phyloP scores from a whole-genome alignment of 2,888 invertebrate species.

The Nephrotoma appendiculata region DNA sequence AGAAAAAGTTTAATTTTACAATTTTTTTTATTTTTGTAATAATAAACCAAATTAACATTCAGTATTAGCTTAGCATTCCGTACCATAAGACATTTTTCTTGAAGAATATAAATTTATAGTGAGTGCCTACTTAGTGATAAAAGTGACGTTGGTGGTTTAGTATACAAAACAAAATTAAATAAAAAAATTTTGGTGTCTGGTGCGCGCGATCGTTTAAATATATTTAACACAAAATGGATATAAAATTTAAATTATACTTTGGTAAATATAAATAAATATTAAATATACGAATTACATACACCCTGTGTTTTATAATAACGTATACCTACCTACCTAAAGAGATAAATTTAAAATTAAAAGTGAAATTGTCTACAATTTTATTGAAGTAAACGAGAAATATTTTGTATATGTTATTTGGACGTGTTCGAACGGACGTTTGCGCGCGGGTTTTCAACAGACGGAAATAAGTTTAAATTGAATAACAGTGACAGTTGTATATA shows the following conservation, averaged over 20 bases:
- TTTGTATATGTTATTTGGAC: no score
- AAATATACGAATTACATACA: background rate
- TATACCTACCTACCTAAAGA: background rate
- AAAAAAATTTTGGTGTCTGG: background rate
- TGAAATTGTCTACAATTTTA: background rate
- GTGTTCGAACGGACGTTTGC: no score
- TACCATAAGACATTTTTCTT: background rate
- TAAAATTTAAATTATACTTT: background rate
- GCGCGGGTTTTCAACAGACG: no score
- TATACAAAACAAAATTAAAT: background rate
- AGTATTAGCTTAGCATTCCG: background rate
- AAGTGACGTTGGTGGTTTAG: background rate
- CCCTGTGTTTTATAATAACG: background rate
- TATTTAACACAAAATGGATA: background rate
- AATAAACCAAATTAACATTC: background rate
- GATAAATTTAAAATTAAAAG: background rate
- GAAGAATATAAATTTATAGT: background rate
- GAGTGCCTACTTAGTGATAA: background rate
- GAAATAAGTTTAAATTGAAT: no score
- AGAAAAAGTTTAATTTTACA: background rate
- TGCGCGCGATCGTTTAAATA: background rate
- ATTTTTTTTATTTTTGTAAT: background rate
- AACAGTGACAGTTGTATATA: no score
- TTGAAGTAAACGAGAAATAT: background rate
- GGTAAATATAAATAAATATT: background rate